Evolutionary conservation across 2,888 invertebrate genomes (phyloP).

Genomic region (Ennomos fuscantarius): DNA sequence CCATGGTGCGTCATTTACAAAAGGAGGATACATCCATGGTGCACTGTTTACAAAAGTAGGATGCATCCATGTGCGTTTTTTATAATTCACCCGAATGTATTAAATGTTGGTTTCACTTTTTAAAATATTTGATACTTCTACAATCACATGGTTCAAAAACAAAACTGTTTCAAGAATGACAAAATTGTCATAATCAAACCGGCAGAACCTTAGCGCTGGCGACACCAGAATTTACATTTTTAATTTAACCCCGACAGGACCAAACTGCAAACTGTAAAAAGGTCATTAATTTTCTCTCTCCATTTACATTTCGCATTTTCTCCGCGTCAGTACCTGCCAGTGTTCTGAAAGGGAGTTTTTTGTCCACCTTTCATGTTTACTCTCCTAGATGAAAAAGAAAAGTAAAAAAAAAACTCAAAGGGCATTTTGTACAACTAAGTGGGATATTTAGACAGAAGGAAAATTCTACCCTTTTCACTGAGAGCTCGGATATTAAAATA

Average conservation of each 20-base stretch:
- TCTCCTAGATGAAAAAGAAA: conserved; percentile 25
- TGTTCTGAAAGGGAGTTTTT: conserved; percentile 17
- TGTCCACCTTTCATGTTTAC: conserved; percentile 28
- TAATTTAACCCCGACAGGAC: conserved; percentile 2
- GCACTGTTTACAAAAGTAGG: too few relatives aligned
- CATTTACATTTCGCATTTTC: conserved; percentile 16
- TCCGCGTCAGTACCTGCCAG: conserved; percentile 21
- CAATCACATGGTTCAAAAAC: too few relatives aligned
- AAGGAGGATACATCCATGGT: too few relatives aligned
- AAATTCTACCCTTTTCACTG: conserved; percentile 19
- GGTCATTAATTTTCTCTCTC: conserved; percentile 11
- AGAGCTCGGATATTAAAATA: conserved; percentile 18
- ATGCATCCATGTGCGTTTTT: too few relatives aligned
- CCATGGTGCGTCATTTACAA: too few relatives aligned
- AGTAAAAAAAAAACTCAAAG: conserved; percentile 14
- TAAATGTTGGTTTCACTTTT: too few relatives aligned
- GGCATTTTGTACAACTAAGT: conserved; percentile 24
- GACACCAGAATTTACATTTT: conserved; percentile 5
- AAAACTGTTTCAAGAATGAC: not conserved
- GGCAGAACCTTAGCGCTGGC: not conserved
- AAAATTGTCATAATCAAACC: too few relatives aligned
- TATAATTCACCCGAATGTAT: too few relatives aligned
- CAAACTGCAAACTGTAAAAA: conserved; percentile 11
- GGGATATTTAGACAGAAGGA: conserved; percentile 20
- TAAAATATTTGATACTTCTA: too few relatives aligned